Base-by-base conservation (phyloP, 1,140 invertebrate genomes). In the Drosophila lacertosa region DNA sequence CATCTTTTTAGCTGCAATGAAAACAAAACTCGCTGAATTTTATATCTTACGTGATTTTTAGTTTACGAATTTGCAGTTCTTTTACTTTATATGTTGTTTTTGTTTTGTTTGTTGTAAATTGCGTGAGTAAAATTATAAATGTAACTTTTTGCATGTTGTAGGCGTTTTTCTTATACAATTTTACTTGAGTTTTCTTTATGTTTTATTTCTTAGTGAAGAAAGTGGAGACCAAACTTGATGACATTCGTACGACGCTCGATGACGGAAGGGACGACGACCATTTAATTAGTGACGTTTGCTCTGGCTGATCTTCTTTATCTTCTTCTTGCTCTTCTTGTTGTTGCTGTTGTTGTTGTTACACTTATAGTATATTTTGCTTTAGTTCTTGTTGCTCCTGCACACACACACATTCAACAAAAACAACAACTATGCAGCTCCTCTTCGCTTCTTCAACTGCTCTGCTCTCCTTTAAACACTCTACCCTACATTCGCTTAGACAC, bases 171-270 rank as follows among this genome's bases (percentile, higher is more conserved):
- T 33, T 51, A 62, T 50, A 50, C 62, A 48, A 48, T 74, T 57
- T 40, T 39, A 62, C 45, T 53, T 62, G 24, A 50, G 26, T 67
- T 48, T 48, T 55, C 15, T 62, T 48, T 39, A n/a, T 72, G 55
- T 76, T 84, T 80, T 77, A 80, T 86, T 81, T 84, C 81, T 74
- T 86, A 77, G 50, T 59, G 29, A 80, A 84, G 80, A 84, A 84
- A 59, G 77, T 80, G 48, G 45, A 75, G 76, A 75, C 67, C 63
- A 73, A 80, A 83, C 81, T 62, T 78, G 81, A 84, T 83, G 80
- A 83, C 58, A 79, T 86, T 69, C 51, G 63, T 53, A 71, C 54
- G 63, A 82, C 60, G 76, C 57, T 76, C 71, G 78, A 82, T 86
- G 82, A 88, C 74, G 77, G 82, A 86, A 88, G 82, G 77, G 82